phyloP scores from a whole-genome alignment of 2,113 vertebrate species.

The Turnix velox region DNA sequence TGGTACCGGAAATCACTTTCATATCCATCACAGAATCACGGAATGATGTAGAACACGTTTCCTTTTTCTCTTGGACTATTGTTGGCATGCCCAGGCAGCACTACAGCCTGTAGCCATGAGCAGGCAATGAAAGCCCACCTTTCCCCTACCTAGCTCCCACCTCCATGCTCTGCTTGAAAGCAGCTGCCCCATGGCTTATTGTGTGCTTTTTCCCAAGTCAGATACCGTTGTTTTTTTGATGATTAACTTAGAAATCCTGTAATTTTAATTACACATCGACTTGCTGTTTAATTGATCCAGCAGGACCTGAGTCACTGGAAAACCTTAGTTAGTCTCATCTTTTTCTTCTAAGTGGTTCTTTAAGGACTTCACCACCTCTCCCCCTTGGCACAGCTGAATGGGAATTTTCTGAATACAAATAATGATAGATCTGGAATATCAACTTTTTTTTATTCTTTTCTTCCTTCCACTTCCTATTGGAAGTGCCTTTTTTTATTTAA shows the following conservation, averaged over 20 bases:
- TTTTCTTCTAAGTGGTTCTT: background rate
- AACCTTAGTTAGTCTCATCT: background rate
- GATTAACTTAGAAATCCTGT: background rate
- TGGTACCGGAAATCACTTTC: accelerated
- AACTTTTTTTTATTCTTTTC: background rate
- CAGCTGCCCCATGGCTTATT: accelerated
- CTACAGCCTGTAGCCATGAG: accelerated
- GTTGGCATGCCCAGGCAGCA: background rate
- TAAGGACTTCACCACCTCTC: background rate
- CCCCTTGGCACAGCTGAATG: background rate
- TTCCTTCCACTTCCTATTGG: background rate
- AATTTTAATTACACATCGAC: background rate
- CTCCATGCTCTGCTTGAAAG: background rate
- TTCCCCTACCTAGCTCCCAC: accelerated
- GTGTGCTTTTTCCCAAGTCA: background rate
- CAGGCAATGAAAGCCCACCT: background rate
- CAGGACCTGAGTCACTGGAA: background rate
- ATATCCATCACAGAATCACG: too few species aligned
- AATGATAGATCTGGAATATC: background rate
- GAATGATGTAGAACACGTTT: background rate
- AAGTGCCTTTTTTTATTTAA: background rate
- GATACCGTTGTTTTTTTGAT: background rate
- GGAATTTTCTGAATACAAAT: background rate
- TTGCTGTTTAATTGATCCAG: background rate
- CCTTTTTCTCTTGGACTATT: background rate